A percentile compares a stretch with the other conserved stretches of the same genome.
phyloP scores from a whole-genome alignment of 2,797 vertebrate species.

The Anabas testudineus region DNA sequence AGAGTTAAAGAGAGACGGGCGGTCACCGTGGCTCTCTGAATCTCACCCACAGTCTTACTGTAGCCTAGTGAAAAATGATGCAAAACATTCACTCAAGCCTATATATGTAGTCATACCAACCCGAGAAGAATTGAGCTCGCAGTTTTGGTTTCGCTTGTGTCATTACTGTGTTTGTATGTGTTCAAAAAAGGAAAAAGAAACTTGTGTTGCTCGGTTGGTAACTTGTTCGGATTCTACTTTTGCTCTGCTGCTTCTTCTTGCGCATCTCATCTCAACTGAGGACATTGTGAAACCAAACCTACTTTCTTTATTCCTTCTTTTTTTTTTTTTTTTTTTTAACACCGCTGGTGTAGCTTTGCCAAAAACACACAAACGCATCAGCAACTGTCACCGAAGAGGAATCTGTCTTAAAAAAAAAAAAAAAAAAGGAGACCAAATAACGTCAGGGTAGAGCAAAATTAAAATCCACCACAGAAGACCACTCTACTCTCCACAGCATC shows the following conservation, averaged over 20 bases:
- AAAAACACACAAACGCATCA: constrained; percentile 54
- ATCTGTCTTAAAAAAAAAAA: too few relatives aligned
- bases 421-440: constrained; percentile 66
- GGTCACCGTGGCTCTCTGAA: constrained; percentile 53
- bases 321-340: background rate
- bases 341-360: constrained; percentile 48
- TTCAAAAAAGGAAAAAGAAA: constrained; percentile 11
- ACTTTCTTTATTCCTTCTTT: background rate
- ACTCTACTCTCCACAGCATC: constrained; percentile 16
- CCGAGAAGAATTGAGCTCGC: constrained; percentile 53
- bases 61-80: constrained; percentile 80
- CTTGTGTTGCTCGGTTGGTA: constrained; percentile 8
- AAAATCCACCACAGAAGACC: constrained; percentile 20
- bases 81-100: constrained; percentile 81
- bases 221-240: constrained; percentile 32
- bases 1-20: constrained; percentile 58
- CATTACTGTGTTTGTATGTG: constrained; percentile 56
- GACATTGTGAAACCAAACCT: constrained; percentile 63
- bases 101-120: constrained; percentile 63
- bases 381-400: constrained; percentile 37
- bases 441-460: constrained; percentile 28
- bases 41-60: constrained; percentile 83
- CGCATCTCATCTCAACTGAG: constrained; percentile 39
- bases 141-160: constrained; percentile 53
- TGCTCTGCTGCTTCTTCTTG: constrained; percentile 26